Conservation (phyloP, 2,888 invertebrate genomes). For the Carabus problematicus region DNA sequence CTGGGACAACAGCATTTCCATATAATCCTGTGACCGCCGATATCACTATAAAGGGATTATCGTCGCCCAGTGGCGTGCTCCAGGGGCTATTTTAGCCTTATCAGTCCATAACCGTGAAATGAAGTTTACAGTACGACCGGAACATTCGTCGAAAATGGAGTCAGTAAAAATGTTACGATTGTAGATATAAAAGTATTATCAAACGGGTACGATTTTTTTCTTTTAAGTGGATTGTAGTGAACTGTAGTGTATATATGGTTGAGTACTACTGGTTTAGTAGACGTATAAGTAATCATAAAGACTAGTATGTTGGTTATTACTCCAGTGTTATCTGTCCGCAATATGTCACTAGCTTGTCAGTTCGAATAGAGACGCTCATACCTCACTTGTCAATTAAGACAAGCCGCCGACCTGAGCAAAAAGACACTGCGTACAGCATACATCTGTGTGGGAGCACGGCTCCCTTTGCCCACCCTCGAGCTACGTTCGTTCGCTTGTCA, state of each 20-base stretch:
- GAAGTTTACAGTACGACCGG: no score
- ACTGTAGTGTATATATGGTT: neutral
- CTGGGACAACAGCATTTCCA: slow-evolving; percentile 18
- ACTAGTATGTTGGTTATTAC: neutral
- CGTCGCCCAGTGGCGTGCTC: neutral
- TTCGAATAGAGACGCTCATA: slow-evolving; percentile 33
- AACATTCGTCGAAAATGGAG: no score
- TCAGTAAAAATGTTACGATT: no score
- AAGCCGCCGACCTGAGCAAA: neutral
- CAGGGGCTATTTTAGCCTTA: neutral
- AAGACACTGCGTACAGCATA: neutral
- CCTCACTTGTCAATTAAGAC: slow-evolving; percentile 41
- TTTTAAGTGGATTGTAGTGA: no score
- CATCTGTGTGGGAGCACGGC: slow-evolving; percentile 15
- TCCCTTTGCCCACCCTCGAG: slow-evolving; percentile 36
- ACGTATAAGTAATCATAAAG: neutral
- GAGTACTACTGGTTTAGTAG: neutral
- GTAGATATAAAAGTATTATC: no score
- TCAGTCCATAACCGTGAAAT: neutral
- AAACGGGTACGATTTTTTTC: no score
- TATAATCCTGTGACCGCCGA: slow-evolving; percentile 19
- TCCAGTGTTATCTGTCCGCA: slow-evolving; percentile 21
- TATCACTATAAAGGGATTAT: slow-evolving; percentile 20
- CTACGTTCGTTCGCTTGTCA: slow-evolving; percentile 18
- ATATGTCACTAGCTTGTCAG: slow-evolving; percentile 36